phyloP scores from a whole-genome alignment of 2,113 vertebrate species.

The Pterophyllum scalare region DNA sequence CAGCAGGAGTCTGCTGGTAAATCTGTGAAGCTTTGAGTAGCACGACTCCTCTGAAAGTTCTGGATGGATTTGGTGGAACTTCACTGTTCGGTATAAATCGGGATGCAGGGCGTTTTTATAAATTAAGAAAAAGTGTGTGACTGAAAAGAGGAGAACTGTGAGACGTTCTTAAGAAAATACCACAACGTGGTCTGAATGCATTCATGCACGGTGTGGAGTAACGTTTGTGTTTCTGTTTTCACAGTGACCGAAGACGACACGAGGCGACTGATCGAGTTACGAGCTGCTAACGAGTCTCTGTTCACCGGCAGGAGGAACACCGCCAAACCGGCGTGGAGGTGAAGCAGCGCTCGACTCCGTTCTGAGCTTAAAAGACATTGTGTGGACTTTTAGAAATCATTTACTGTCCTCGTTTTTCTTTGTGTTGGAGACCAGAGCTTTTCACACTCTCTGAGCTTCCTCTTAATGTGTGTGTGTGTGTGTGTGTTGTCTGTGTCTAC shows the following conservation, averaged over 20 bases:
- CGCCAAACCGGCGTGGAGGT: constrained; percentile 81
- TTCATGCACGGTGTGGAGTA: background rate
- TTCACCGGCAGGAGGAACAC: constrained; percentile 83
- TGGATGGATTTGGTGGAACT: no score
- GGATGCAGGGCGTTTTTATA: background rate
- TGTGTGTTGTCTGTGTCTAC: background rate
- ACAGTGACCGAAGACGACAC: constrained; percentile 80
- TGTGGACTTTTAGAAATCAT: no score
- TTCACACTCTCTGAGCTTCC: no score
- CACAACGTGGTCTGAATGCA: no score
- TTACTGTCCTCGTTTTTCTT: no score
- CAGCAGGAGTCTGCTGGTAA: no score
- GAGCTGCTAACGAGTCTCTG: constrained; percentile 78
- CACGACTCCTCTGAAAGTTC: background rate
- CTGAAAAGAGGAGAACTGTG: no score
- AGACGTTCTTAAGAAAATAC: fast-evolving
- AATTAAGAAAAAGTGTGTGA: background rate
- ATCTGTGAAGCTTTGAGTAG: no score
- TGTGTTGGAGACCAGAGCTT: no score
- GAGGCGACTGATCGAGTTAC: constrained; percentile 76
- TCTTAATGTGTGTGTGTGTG: background rate
- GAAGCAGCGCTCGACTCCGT: background rate
- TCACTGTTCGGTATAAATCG: background rate
- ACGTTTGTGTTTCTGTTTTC: background rate
- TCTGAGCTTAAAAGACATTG: background rate